Base-by-base conservation (phyloP, 2,797 vertebrate genomes). In the Characodon lateralis region DNA sequence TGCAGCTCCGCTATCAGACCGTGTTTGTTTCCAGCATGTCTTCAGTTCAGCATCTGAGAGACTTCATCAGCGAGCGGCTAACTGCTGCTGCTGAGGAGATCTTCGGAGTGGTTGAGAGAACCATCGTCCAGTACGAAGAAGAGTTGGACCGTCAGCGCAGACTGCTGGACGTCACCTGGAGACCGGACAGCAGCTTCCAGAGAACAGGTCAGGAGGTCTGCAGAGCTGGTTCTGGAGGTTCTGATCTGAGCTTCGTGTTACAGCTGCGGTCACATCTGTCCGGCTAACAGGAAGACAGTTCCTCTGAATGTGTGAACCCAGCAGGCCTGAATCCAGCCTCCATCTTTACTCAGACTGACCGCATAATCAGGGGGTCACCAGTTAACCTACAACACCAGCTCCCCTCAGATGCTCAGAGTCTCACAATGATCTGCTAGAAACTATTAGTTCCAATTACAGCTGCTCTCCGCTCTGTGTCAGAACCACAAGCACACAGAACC, bases 151-250 rank as follows among this genome's bases (percentile, higher is more conserved):
- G 56, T 31, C 85, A 82, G 26, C 78, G 78, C 14, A 80, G 41
- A 46, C 72, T 82, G 73, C n/a, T 87, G 88, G 84, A 78, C 6
- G n/a, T 63, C 41, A n/a, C 61, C 51, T 73, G 70, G 14, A 84
- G 78, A 28, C 79, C 85, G 0, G 2, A 71, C 10, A 6, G 79
- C 0, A 71, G 59, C 55, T 39, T 80, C 3, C 43, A 69, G 53
- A 55, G 61, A 35, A 72, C 72, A 39, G 83, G 83, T 85, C 5
- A 18, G 79, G 71, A 20, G 70, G 63, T 2, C 26, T 18, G 7
- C 77, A 0, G 28, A 41, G 35, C 31, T 66, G 63, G 18, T 53
- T 71, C 28, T 18, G 18, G 31, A 65, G 16, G 18, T 1, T 65
- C 61, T 8, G 26, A 1, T 31, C 26, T 20, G 59, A 63, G 56